These are phyloP conservation scores for Pristis pectinata DNA, from an alignment of 2,797 vertebrate genomes.

Conservation along the genomic window DNA sequence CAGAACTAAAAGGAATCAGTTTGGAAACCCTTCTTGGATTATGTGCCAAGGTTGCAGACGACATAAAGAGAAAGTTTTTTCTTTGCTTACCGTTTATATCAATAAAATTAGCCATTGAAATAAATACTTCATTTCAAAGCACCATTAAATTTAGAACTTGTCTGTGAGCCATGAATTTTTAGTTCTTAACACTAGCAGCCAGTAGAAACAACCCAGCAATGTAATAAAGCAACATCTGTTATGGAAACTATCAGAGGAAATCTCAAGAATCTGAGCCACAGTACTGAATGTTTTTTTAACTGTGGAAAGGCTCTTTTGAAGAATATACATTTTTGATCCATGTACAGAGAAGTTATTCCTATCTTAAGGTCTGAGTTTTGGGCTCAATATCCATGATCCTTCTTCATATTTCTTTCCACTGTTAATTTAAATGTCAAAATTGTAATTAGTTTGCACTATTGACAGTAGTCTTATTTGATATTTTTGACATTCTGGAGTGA, in stretches of 20 bases:
- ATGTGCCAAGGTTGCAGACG: neutral
- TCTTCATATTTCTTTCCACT: neutral
- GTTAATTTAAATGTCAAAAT: neutral
- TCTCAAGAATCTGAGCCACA: neutral
- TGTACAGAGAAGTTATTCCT: neutral
- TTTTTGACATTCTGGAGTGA: neutral
- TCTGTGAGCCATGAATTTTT: neutral
- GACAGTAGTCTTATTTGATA: neutral
- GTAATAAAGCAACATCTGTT: neutral
- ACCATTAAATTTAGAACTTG: neutral
- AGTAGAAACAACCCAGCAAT: neutral
- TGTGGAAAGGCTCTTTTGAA: neutral
- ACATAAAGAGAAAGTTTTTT: neutral
- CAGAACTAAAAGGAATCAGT: neutral
- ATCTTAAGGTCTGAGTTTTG: neutral
- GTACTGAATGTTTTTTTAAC: neutral
- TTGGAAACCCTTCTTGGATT: neutral
- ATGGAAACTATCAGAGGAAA: neutral
- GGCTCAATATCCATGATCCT: neutral
- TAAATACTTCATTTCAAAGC: neutral
- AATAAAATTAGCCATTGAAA: neutral
- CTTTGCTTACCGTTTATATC: neutral
- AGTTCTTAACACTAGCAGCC: neutral
- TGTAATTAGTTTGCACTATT: neutral
- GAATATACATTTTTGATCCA: neutral